These are phyloP conservation scores for Drosophila nannoptera DNA, from an alignment of 1,140 invertebrate genomes.

Conservation along the genomic window DNA sequence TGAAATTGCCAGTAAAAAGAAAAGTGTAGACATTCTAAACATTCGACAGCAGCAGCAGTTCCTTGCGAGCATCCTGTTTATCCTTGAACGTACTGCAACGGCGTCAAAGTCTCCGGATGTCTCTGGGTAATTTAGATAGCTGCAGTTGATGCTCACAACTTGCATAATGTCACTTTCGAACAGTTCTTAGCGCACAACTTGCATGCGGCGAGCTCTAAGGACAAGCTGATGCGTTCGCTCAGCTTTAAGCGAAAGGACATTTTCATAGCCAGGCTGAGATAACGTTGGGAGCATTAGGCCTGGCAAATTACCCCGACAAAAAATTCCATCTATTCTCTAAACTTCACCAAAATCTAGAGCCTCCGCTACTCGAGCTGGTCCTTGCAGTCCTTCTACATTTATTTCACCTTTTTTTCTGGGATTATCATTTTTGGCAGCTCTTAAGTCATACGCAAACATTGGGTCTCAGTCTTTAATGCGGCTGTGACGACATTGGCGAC, in stretches of 20 bases:
- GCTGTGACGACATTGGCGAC: slow-evolving; percentile 39
- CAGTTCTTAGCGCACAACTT: slow-evolving; percentile 48
- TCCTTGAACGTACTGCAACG: slow-evolving; percentile 40
- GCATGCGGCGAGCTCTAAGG: slow-evolving; percentile 27
- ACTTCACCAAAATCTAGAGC: background rate
- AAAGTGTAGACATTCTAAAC: slow-evolving; percentile 34
- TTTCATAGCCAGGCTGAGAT: slow-evolving; percentile 2
- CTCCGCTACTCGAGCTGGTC: background rate
- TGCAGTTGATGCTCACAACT: slow-evolving; percentile 58
- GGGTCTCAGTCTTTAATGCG: slow-evolving; percentile 45
- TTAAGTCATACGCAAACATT: slow-evolving; percentile 34
- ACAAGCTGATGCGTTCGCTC: slow-evolving; percentile 7
- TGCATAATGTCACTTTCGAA: slow-evolving; percentile 72
- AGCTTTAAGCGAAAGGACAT: slow-evolving; percentile 11
- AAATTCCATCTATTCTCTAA: background rate
- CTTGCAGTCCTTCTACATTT: background rate
- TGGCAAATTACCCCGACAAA: background rate
- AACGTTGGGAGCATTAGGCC: background rate
- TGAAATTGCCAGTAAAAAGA: slow-evolving; percentile 52
- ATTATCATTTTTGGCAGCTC: slow-evolving; percentile 24
- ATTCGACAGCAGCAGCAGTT: slow-evolving; percentile 19
- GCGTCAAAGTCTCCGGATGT: slow-evolving; percentile 61
- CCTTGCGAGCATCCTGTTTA: slow-evolving; percentile 65
- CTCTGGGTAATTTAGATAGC: slow-evolving; percentile 78
- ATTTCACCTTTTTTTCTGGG: background rate